phyloP scores from a whole-genome alignment of 2,888 invertebrate genomes.

The Lepidocyrtoides sp. region DNA sequence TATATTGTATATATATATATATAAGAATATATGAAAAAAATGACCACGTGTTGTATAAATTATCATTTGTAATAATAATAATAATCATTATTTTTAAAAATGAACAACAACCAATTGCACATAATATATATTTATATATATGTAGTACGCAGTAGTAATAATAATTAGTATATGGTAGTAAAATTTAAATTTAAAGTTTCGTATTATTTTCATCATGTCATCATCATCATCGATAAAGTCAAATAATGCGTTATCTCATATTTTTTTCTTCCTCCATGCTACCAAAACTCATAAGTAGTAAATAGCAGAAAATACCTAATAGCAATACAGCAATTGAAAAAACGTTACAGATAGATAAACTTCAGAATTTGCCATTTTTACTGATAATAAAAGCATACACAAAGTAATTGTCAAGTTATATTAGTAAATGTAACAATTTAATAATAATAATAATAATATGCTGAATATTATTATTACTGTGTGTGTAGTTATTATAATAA shows the following conservation, averaged over 20 bases:
- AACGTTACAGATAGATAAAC: neutral
- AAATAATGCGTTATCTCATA: conserved; percentile 55
- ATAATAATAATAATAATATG: conserved; percentile 10
- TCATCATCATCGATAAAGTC: conserved; percentile 42
- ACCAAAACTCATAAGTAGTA: no score
- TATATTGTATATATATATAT: conserved; percentile 24
- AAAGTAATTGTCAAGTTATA: conserved; percentile 16
- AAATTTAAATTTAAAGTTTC: conserved; percentile 16
- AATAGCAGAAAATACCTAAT: neutral
- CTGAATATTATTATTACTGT: conserved; percentile 24
- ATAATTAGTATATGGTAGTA: neutral
- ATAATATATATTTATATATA: no score
- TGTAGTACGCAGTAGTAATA: neutral
- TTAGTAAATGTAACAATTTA: neutral
- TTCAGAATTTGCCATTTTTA: neutral
- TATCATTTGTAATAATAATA: conserved; percentile 7
- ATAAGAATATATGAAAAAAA: conserved; percentile 51
- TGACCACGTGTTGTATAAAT: conserved; percentile 51
- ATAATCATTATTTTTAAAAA: conserved; percentile 34
- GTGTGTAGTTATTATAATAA: no score
- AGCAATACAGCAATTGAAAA: conserved; percentile 16
- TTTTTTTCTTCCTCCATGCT: conserved; percentile 1
- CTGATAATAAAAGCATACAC: neutral
- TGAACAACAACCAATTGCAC: conserved; percentile 64
- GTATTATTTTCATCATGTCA: conserved; percentile 40